phyloP scores from a whole-genome alignment of 2,113 vertebrate species.

The Oriolus oriolus region DNA sequence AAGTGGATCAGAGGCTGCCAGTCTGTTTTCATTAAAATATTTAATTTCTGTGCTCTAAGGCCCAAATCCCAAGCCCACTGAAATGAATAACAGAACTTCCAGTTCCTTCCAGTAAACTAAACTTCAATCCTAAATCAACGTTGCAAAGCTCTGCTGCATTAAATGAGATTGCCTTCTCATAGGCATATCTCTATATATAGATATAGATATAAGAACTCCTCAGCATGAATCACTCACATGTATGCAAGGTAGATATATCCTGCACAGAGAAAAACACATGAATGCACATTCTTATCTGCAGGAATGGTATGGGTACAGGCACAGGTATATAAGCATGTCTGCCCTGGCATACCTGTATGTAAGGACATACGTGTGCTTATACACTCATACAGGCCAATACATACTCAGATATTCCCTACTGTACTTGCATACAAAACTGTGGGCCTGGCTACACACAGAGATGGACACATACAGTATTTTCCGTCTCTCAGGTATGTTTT shows the following conservation, averaged over 20 bases:
- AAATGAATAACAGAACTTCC: neutral
- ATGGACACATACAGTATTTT: neutral
- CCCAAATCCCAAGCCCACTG: neutral
- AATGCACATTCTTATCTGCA: neutral
- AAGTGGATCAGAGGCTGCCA: neutral
- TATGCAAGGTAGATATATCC: no score
- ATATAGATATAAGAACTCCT: neutral
- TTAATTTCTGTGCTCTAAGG: neutral
- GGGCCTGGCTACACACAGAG: neutral
- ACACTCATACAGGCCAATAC: neutral
- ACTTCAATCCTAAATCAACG: neutral
- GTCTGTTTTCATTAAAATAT: neutral
- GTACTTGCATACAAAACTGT: neutral
- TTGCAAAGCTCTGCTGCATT: neutral
- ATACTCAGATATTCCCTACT: neutral
- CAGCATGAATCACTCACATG: neutral
- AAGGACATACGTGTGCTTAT: fast-evolving
- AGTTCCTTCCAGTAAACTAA: neutral
- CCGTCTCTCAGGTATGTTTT: neutral
- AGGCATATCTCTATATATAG: neutral
- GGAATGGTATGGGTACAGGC: neutral
- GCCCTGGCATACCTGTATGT: neutral
- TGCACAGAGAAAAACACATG: neutral
- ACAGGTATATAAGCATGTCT: neutral
- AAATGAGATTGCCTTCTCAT: neutral